phyloP scores from a whole-genome alignment of 2,113 vertebrate species.

The Cebidichthys violaceus region DNA sequence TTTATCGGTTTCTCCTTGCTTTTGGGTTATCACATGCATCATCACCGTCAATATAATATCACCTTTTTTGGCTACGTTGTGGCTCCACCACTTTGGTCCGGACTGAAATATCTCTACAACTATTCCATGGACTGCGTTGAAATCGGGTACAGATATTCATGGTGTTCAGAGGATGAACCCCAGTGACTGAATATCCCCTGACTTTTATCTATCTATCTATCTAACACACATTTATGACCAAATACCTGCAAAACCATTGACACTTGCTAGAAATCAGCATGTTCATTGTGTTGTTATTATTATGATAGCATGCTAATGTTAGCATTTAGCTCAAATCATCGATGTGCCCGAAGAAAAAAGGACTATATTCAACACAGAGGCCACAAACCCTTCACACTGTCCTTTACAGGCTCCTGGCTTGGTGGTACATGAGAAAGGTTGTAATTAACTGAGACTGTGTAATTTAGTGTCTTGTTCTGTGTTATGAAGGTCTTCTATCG shows the following conservation, averaged over 20 bases:
- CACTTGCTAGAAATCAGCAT: background rate
- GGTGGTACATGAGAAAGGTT: background rate
- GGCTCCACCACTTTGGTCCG: conserved; percentile 3
- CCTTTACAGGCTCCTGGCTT: background rate
- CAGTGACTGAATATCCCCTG: background rate
- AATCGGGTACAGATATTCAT: background rate
- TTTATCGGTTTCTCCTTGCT: conserved; percentile 70
- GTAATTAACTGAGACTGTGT: conserved; percentile 19
- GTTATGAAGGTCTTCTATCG: conserved; percentile 39
- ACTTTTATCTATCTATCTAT: no score
- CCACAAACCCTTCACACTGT: background rate
- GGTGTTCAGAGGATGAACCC: background rate
- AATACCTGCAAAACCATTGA: conserved; percentile 1
- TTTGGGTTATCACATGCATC: conserved; percentile 67
- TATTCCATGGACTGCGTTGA: background rate
- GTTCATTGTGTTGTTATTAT: background rate
- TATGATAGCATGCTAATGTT: background rate
- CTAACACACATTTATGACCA: background rate
- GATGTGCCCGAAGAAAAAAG: background rate
- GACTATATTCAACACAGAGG: background rate
- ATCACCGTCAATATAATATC: conserved; percentile 39
- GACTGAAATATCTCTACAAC: conserved; percentile 1
- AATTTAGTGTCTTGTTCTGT: conserved; percentile 31
- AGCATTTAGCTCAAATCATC: background rate
- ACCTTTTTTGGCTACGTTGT: conserved; percentile 27